Evolutionary conservation across 2,888 invertebrate species (phyloP).

Genomic region (Polymixis flavicincta): DNA sequence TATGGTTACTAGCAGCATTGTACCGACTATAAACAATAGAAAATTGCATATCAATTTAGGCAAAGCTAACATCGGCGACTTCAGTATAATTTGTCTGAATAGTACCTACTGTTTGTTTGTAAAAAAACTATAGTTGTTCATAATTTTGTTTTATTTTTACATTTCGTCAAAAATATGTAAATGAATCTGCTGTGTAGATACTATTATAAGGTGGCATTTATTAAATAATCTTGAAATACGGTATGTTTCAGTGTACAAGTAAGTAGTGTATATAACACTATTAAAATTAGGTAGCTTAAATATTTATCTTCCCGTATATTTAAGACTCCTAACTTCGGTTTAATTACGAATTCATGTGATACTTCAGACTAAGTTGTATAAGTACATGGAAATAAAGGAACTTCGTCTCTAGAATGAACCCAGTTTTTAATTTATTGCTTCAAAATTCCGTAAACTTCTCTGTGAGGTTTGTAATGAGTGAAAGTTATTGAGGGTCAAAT

Average conservation of each 20-base stretch:
- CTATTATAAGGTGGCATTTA: slow-evolving; percentile 76
- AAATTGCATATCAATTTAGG: slow-evolving; percentile 65
- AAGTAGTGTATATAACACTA: slow-evolving; percentile 75
- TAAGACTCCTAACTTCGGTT: slow-evolving; percentile 74
- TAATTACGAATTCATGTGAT: slow-evolving; percentile 86
- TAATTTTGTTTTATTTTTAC: slow-evolving; percentile 51
- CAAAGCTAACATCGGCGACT: slow-evolving; percentile 43
- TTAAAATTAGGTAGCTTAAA: slow-evolving; percentile 77
- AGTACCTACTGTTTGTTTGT: slow-evolving; percentile 44
- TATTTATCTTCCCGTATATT: slow-evolving; percentile 78
- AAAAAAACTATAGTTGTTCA: slow-evolving; percentile 34
- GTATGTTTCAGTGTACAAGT: slow-evolving; percentile 76
- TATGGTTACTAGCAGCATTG: slow-evolving; percentile 41
- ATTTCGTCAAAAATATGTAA: slow-evolving; percentile 64
- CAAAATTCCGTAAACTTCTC: neutral
- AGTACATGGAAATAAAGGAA: slow-evolving; percentile 85
- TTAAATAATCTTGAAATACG: slow-evolving; percentile 76
- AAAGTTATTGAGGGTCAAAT: neutral
- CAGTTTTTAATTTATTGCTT: slow-evolving; percentile 32
- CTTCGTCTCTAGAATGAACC: slow-evolving; percentile 73
- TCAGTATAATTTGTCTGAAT: slow-evolving; percentile 39
- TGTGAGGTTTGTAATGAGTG: neutral
- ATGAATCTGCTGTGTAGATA: slow-evolving; percentile 67
- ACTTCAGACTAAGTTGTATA: slow-evolving; percentile 85
- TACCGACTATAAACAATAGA: slow-evolving; percentile 59